phyloP scores from a whole-genome alignment of 2,888 invertebrate species.

The Zhengitettix transpicula region DNA sequence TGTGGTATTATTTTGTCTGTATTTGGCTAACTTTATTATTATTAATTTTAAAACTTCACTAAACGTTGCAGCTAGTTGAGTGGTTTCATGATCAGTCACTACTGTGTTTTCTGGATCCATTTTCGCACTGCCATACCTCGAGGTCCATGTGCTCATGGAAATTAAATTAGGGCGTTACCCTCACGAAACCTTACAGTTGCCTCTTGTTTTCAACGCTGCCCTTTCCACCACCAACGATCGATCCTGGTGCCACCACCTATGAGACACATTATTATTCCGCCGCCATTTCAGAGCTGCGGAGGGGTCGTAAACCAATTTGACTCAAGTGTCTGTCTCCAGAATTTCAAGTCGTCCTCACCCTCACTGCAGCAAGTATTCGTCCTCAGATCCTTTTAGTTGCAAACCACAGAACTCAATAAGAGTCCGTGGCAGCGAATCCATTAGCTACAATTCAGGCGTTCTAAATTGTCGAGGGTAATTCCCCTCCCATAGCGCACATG shows the following conservation, averaged over 20 bases:
- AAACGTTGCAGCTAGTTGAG: too few relatives aligned
- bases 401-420: constrained; percentile 2
- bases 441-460: background rate
- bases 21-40: too few relatives aligned
- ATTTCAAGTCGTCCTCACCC: constrained; percentile 8
- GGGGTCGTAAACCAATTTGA: constrained; percentile 12
- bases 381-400: background rate
- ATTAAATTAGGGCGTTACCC: too few relatives aligned
- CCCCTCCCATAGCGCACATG: background rate
- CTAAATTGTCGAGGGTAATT: background rate
- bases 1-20: too few relatives aligned
- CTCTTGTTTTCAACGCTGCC: too few relatives aligned
- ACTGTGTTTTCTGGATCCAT: too few relatives aligned
- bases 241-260: background rate
- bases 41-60: too few relatives aligned
- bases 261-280: constrained; percentile 9
- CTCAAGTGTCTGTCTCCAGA: constrained; percentile 12
- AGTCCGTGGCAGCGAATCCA: background rate
- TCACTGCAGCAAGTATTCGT: background rate
- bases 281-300: constrained; percentile 2
- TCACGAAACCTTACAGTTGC: too few relatives aligned
- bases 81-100: too few relatives aligned
- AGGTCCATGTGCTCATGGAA: too few relatives aligned
- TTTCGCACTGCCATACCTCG: too few relatives aligned
- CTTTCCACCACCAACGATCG: too few relatives aligned